Evolutionary conservation across 2,797 vertebrate species (phyloP), one percentile per base, ranked within the genome.

Genomic region (Nyctibius grandis): DNA sequence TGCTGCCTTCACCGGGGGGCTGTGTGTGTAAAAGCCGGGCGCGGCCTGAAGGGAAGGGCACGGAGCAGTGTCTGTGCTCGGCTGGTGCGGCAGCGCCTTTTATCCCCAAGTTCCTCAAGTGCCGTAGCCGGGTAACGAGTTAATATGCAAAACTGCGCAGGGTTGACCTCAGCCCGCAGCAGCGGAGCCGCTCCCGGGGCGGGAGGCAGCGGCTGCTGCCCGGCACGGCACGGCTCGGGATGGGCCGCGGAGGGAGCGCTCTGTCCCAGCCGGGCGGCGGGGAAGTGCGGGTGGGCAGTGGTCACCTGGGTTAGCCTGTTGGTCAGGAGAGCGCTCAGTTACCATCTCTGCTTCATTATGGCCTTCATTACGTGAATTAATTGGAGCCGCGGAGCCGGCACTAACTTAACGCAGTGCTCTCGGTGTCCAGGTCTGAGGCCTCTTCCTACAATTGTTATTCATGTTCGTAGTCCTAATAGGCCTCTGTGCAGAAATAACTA

Each of bases 401-500:
- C 72, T 25, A 12, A 5, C 68, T 50, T 8, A n/a, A 0, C 4
- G 14, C 85, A 12, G 63, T 26, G 25, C 68, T 59, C 75, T 12
- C 40, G 9, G 2, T 28, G 56, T 13, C 79, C 73, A 31, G 85
- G 17, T 33, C 76, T 34, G 2, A 60, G 95, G 94, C 88, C 85
- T 73, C 90, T 95, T 91, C 94, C 89, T 94, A 75, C 91, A 67
- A 64, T 95, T 95, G 94, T 89, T 95, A 10, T 19, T 44, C 10
- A 1, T 6, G 40, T 5, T 9, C 9, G 5, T 11, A 59, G 61
- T 22, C 48, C 38, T 61, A 4, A 2, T 4, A 65, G 88, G 89
- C 85, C 72, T 53, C 75, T 15, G 15, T 38, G 68, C 28, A 21
- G 89, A 22, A 4, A 26, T 1, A 4, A 26, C 59, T 14, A n/a